Evolutionary conservation across 2,888 invertebrate genomes (phyloP).

Genomic region (Theristus sp.): DNA sequence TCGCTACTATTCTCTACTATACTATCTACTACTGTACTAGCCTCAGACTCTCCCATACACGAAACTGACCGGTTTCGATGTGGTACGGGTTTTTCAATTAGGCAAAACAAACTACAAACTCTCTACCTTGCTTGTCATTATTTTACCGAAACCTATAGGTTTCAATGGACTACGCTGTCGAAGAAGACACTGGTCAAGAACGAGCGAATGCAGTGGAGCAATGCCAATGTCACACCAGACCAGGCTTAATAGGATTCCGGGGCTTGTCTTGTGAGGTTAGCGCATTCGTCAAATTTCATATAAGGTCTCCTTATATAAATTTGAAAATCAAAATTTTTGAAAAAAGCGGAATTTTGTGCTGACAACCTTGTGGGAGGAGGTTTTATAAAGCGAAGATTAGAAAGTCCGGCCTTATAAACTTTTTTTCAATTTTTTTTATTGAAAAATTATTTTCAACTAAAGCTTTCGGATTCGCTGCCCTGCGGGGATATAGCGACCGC

Average conservation of each 20-base stretch:
- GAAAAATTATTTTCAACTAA: not conserved
- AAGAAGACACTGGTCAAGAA: conserved; percentile 51
- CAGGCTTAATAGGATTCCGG: conserved; percentile 35
- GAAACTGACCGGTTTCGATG: conserved; percentile 60
- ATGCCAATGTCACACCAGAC: conserved; percentile 30
- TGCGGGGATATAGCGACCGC: too few species aligned
- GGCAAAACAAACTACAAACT: conserved; percentile 35
- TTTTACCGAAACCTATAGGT: conserved; percentile 41
- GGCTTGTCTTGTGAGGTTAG: conserved; percentile 40
- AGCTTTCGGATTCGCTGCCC: too few species aligned
- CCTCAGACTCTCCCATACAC: too few species aligned
- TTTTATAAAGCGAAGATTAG: not conserved
- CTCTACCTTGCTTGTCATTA: conserved; percentile 39
- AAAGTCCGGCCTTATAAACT: too few species aligned
- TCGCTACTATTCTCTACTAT: too few species aligned
- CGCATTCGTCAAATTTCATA: conserved; percentile 24
- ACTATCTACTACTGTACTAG: too few species aligned
- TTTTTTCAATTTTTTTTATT: not conserved
- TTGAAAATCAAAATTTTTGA: not conserved
- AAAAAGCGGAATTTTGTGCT: not conserved
- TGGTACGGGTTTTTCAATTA: conserved; percentile 52
- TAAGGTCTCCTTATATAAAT: too few species aligned
- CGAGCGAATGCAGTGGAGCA: conserved; percentile 45
- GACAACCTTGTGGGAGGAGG: too few species aligned
- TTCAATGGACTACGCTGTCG: conserved; percentile 57